A percentile compares a stretch with the other conserved stretches of the same genome.
Conservation (phyloP, 2,113 vertebrate species). For the Tonatia bakeri region DNA sequence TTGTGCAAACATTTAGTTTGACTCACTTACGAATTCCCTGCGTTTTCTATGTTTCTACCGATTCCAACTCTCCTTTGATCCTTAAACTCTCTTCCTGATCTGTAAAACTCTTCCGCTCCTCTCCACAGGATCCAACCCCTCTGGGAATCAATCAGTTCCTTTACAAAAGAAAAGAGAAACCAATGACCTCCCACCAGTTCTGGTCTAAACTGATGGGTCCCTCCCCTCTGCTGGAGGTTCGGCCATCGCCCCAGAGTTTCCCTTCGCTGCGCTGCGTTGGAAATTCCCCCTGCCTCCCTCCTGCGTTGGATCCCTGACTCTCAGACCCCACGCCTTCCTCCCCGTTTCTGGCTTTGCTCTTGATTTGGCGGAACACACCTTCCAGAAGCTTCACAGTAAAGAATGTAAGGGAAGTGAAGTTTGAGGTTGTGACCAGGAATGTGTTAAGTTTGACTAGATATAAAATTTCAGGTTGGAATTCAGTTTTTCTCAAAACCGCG, state of each 20-base stretch:
- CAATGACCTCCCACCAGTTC: not conserved
- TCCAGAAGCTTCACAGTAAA: not conserved
- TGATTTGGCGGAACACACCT: not conserved
- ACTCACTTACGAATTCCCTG: not conserved
- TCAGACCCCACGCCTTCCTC: not conserved
- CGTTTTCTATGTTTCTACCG: not conserved
- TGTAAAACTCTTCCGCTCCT: not conserved
- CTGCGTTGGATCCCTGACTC: not conserved
- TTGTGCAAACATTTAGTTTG: not conserved
- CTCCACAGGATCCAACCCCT: not conserved
- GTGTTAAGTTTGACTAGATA: not conserved
- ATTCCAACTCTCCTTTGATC: not conserved
- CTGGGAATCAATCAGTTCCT: not conserved
- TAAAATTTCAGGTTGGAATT: not conserved
- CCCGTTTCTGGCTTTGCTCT: not conserved
- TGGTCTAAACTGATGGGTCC: not conserved
- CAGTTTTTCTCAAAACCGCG: not conserved
- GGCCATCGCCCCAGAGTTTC: not conserved
- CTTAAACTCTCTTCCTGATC: not conserved
- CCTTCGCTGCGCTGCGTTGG: not conserved
- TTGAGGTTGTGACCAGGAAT: not conserved
- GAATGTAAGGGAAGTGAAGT: not conserved
- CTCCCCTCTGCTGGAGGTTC: not conserved
- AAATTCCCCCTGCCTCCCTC: not conserved
- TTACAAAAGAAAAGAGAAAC: not conserved